Base-by-base conservation (phyloP, 2,797 vertebrate genomes). In the Tragopan temminckii region DNA sequence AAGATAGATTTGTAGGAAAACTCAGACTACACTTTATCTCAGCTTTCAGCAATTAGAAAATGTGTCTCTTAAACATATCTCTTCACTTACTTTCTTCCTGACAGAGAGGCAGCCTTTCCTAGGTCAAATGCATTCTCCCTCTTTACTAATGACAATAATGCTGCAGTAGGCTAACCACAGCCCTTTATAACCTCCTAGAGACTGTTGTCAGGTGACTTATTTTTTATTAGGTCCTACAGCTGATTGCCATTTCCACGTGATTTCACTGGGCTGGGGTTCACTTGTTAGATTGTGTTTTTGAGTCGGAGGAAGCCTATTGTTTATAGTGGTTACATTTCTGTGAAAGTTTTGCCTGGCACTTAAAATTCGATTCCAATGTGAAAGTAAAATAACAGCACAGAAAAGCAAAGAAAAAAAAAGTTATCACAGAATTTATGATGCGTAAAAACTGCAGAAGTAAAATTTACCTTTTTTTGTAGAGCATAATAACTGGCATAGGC, bases 31-130 rank as follows among this genome's bases (percentile, higher is more conserved):
- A 1, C 50, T 31, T 48, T 1, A 69, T 4, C 38, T 76, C 4
- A 40, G 3, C 7, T 43, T 72, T 7, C 5, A 90, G 31, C 19
- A 59, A 31, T 21, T 80, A 10, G 1, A 42, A 80, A 63, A 48
- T 2, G 19, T 0, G 42, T 3, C 3, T 3, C 3, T 29, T 29
- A 88, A 75, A n/a, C 1, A 0, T 1, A 20, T 17, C 13, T 69
- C 6, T n/a, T 42, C 5, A 12, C 67, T 79, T 76, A 86, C 35
- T 31, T 40, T 7, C 10, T 40, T 53, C 7, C 48, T 31, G 4
- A 9, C 43, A 12, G n/a, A 43, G 66, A 77, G 3, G 3, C 25
- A 40, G 29, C 4, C 31, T 48, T 36, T 2, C 8, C 75, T 0
- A 35, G 78, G 3, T 55, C 9, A 35, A 35, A 84, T 1, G 0